Base-by-base conservation (phyloP, 2,888 invertebrate genomes). In the Perithous albicinctus region DNA sequence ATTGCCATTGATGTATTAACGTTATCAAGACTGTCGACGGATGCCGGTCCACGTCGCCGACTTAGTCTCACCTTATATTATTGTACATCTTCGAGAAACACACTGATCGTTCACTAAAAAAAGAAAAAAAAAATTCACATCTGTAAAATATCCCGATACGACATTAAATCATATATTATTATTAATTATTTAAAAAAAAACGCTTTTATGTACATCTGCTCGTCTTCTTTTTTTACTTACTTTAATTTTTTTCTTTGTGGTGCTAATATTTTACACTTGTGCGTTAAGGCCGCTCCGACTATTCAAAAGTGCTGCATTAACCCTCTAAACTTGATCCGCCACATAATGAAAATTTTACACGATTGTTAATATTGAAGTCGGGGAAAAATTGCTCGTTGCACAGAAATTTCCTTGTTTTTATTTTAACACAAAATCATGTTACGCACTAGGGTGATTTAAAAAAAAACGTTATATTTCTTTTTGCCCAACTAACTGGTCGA, bases 21-120 rank as follows among this genome's bases (percentile, higher is more conserved):
- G 20, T 2, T 51, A 56, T 63, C 43, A 78, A 76, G 81, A 78
- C 73, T 81, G 77, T 73, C 54, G 81, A 63, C 81, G 73, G 43
- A 77, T 81, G 81, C 81, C 81, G 81, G 81, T 81, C 54, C 81
- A 81, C 81, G 54, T 78, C 73, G 73, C 63, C 77, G 66, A 63
- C 35, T 43, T 56, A 69, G 81, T 81, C 77, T 77, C 64, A 61
- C 46, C 61, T 80, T 72, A 54, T 74, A 74, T 63, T 74, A 63
- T 74, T 74, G 51, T 63, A 63, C 35, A 63, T 74, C 51, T 63
- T 61, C 54, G 43, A 63, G 46, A 54, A 51, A 61, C 29, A 69
- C 54, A 23, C 26, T 23, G 43, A 66, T 76, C 76, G 35, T 48
- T 67, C 18, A 48, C 59, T 61, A 10, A 43, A 46, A 78, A 72